phyloP scores from a whole-genome alignment of 2,888 invertebrate species.

The Athetis lepigone region DNA sequence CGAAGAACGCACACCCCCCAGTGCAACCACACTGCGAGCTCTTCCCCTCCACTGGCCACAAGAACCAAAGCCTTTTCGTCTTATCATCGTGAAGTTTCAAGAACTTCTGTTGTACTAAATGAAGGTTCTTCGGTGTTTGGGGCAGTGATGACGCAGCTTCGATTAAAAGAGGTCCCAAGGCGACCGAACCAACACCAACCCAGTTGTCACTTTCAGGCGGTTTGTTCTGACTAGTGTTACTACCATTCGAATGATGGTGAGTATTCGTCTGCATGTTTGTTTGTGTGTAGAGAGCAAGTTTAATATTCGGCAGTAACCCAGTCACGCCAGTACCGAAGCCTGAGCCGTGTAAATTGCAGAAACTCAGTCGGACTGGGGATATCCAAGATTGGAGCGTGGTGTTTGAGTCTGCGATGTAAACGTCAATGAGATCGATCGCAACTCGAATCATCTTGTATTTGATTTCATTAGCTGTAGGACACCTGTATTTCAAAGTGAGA shows the following conservation, averaged over 20 bases:
- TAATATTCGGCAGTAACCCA: constrained; percentile 94
- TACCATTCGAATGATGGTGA: constrained; percentile 90
- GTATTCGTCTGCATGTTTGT: constrained; percentile 90
- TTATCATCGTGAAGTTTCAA: constrained; percentile 95
- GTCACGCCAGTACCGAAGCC: constrained; percentile 97
- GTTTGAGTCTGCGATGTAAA: constrained; percentile 97
- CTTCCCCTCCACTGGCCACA: constrained; percentile 95
- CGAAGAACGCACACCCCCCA: constrained; percentile 98
- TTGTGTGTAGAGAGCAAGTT: constrained; percentile 92
- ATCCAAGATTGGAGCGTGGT: constrained; percentile 97
- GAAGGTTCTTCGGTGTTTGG: constrained; percentile 94
- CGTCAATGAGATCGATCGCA: constrained; percentile 96
- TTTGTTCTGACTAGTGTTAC: constrained; percentile 82
- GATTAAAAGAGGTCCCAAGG: constrained; percentile 96
- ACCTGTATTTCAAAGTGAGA: constrained; percentile 93
- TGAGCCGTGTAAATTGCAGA: constrained; percentile 98
- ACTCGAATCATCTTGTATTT: constrained; percentile 98
- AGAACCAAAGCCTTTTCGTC: constrained; percentile 97
- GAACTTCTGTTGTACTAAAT: constrained; percentile 95
- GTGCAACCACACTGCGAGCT: constrained; percentile 97
- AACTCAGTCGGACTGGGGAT: constrained; percentile 96
- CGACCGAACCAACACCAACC: constrained; percentile 97
- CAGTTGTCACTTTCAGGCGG: constrained; percentile 92
- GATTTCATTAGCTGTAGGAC: constrained; percentile 95
- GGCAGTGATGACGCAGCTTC: constrained; percentile 97